Evolutionary conservation across 2,113 vertebrate species (phyloP).

Genomic region (Notarius quadriscutis): DNA sequence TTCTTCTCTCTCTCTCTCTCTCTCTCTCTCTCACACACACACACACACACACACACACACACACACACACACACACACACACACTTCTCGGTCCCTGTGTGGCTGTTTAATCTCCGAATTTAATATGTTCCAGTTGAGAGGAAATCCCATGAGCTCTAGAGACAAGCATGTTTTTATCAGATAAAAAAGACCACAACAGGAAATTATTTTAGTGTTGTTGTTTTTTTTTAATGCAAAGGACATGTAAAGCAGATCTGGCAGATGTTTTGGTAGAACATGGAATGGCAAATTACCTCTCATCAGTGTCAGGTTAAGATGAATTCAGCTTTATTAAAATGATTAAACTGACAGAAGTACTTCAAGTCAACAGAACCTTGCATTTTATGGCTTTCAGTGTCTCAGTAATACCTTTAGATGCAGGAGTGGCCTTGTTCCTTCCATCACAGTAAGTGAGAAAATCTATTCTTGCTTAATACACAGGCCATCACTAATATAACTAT

Average conservation of each 20-base stretch:
- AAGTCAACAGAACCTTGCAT: not conserved
- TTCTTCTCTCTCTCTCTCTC: slow-evolving; percentile 47
- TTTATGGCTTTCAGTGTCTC: not conserved
- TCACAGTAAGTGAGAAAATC: slow-evolving; percentile 2
- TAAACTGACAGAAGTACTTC: not conserved
- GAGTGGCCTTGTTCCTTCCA: not conserved
- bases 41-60: not conserved
- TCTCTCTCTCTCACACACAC: slow-evolving; percentile 6
- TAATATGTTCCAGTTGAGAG: slow-evolving; percentile 66
- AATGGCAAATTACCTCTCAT: slow-evolving; percentile 32
- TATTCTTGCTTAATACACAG: not conserved
- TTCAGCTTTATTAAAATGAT: not conserved
- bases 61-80: not conserved
- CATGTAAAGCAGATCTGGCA: not conserved
- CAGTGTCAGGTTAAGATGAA: not conserved
- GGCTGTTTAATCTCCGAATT: slow-evolving; percentile 67
- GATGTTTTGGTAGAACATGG: slow-evolving; percentile 8
- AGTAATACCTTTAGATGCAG: not conserved
- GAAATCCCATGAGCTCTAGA: slow-evolving; percentile 57
- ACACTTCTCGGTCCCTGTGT: slow-evolving; percentile 47
- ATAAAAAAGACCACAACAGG: slow-evolving; percentile 47
- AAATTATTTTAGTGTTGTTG: slow-evolving; percentile 21
- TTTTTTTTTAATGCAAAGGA: not conserved
- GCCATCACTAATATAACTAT: not conserved
- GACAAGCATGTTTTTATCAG: slow-evolving; percentile 57